These are phyloP conservation scores for Galbula dea DNA, from an alignment of 2,113 vertebrate species.

Conservation along the genomic window DNA sequence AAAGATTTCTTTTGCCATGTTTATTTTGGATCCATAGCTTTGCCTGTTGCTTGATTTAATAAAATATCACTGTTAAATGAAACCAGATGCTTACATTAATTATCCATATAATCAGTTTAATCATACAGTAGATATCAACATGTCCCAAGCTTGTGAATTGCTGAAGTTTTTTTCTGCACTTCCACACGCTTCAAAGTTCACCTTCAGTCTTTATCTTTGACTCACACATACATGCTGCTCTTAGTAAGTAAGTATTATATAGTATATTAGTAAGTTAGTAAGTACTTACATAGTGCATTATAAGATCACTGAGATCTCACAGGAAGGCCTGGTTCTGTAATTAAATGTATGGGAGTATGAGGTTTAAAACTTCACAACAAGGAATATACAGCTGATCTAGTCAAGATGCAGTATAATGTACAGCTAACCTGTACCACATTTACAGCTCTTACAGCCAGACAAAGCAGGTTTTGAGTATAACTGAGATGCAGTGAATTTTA, in stretches of 20 bases:
- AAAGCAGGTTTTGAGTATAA: too few relatives aligned
- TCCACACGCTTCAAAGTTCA: neutral
- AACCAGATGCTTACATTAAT: neutral
- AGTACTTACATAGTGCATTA: neutral
- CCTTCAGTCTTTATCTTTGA: neutral
- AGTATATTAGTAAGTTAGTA: neutral
- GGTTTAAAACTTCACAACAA: neutral
- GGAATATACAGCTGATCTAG: neutral
- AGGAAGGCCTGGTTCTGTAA: neutral
- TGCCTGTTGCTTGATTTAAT: neutral
- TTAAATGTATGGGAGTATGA: neutral
- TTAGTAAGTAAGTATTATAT: neutral
- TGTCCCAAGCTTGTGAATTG: neutral
- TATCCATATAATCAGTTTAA: neutral
- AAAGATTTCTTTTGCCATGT: neutral
- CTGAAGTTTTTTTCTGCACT: neutral
- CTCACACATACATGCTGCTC: neutral
- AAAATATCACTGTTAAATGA: neutral
- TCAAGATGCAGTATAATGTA: neutral
- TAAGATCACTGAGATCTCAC: neutral
- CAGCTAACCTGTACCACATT: neutral
- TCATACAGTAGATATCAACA: neutral
- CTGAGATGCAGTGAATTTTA: neutral
- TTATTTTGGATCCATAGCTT: neutral
- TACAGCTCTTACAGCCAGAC: neutral